Conservation (phyloP, 2,113 vertebrate genomes). For the Apodemus sylvaticus region DNA sequence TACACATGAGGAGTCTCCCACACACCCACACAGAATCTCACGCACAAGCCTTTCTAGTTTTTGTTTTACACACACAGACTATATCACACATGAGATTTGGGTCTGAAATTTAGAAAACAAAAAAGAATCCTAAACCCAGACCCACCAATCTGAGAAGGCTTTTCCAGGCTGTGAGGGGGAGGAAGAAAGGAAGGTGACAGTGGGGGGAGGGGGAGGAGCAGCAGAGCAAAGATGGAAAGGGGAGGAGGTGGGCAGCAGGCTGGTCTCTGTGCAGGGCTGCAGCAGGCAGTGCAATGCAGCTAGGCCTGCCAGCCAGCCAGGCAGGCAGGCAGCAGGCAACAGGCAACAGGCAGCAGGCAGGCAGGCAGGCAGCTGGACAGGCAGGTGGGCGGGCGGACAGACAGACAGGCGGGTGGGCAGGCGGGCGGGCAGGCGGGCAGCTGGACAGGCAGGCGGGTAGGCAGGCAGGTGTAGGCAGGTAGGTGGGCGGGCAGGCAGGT, state of each 20-base stretch:
- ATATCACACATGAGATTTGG: neutral
- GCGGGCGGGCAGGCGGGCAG: too few relatives aligned
- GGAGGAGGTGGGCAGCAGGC: constrained; percentile 37
- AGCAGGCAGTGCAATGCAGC: constrained; percentile 79
- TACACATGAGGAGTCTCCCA: neutral
- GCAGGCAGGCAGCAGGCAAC: neutral
- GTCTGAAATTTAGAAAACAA: neutral
- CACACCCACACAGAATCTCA: constrained; percentile 6
- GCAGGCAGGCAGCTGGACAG: too few relatives aligned
- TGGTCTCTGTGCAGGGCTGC: constrained; percentile 70
- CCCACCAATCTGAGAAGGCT: constrained; percentile 8
- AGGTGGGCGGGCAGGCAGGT: neutral
- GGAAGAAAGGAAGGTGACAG: constrained; percentile 67
- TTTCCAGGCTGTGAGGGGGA: neutral
- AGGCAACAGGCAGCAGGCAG: too few relatives aligned
- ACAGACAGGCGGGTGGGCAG: too few relatives aligned
- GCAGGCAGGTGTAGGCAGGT: neutral
- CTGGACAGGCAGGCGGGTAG: too few relatives aligned
- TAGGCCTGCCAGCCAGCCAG: constrained; percentile 43
- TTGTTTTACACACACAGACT: neutral
- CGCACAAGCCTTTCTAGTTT: constrained; percentile 8
- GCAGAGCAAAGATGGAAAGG: constrained; percentile 26
- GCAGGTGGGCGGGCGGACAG: too few relatives aligned
- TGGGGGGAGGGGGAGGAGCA: neutral
- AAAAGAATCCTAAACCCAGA: neutral